These are phyloP conservation scores for Folsomia manolachei DNA, from an alignment of 2,888 invertebrate genomes.

Conservation along the genomic window DNA sequence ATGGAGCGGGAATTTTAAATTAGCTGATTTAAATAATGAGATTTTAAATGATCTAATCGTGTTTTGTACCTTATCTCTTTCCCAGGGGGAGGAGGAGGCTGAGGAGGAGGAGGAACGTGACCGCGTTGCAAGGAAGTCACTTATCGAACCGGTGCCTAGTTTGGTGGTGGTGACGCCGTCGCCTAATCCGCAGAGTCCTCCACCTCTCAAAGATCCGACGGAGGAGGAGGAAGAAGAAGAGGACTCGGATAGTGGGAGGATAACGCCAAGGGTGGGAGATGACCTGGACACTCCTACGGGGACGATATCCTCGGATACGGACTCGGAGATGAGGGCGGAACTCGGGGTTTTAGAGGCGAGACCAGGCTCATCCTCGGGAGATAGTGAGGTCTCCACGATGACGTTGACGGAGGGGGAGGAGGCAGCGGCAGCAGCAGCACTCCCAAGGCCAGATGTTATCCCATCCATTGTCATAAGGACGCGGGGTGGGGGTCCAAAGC, in stretches of 20 bases:
- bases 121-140: conserved; percentile 46
- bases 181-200: conserved; percentile 45
- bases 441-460: conserved; percentile 51
- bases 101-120: conserved; percentile 48
- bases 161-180: conserved; percentile 50
- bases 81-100: no score
- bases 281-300: conserved; percentile 41
- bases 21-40: no score
- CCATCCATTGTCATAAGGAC: conserved; percentile 47
- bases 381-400: conserved; percentile 39
- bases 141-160: conserved; percentile 49
- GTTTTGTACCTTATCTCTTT: no score
- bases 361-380: conserved; percentile 39
- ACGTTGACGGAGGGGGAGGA: conserved; percentile 30
- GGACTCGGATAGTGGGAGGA: conserved; percentile 40
- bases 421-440: neutral
- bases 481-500: conserved; percentile 40
- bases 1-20: no score
- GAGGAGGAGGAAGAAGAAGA: conserved; percentile 28
- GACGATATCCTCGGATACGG: conserved; percentile 47
- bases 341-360: conserved; percentile 27
- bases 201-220: conserved; percentile 40
- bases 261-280: conserved; percentile 41
- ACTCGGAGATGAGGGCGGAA: conserved; percentile 41
- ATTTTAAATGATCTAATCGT: no score